phyloP scores from a whole-genome alignment of 2,888 invertebrate species.

The Epirrita christyi region DNA sequence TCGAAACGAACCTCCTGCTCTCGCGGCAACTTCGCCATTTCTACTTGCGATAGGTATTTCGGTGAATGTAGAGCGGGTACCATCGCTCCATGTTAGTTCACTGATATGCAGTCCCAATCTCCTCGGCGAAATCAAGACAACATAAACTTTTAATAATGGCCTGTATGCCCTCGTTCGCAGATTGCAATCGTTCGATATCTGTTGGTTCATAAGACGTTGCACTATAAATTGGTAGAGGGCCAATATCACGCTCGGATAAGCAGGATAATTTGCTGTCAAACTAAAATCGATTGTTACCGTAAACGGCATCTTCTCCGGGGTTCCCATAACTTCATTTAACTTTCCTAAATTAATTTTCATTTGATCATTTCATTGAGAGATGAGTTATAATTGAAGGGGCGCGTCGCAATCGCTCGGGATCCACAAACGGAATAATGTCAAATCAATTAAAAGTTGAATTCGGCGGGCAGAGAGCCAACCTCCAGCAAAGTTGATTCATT shows the following conservation, averaged over 20 bases:
- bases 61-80: conserved; percentile 43
- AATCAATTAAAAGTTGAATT: conserved; percentile 82
- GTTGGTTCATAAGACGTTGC: conserved; percentile 20
- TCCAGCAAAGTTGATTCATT: conserved; percentile 73
- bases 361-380: conserved; percentile 76
- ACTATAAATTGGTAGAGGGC: conserved; percentile 28
- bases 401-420: conserved; percentile 66
- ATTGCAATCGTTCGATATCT: conserved; percentile 25
- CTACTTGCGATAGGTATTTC: conserved; percentile 50
- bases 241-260: conserved; percentile 29
- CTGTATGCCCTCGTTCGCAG: conserved; percentile 22
- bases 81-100: conserved; percentile 23
- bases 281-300: conserved; percentile 50
- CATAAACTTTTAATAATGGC: conserved; percentile 27
- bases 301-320: conserved; percentile 53
- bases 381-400: conserved; percentile 79
- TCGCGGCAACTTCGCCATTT: conserved; percentile 60
- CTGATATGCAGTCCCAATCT: conserved; percentile 22
- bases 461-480: conserved; percentile 69
- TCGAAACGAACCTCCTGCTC: conserved; percentile 62
- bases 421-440: conserved; percentile 81
- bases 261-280: conserved; percentile 29
- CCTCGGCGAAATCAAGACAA: conserved; percentile 21
- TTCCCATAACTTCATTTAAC: conserved; percentile 74
- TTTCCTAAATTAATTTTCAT: conserved; percentile 79